A percentile compares a stretch with the other conserved stretches of the same genome.
Evolutionary conservation across 2,113 vertebrate genomes (phyloP).

Genomic region (Accipiter virgatus): DNA sequence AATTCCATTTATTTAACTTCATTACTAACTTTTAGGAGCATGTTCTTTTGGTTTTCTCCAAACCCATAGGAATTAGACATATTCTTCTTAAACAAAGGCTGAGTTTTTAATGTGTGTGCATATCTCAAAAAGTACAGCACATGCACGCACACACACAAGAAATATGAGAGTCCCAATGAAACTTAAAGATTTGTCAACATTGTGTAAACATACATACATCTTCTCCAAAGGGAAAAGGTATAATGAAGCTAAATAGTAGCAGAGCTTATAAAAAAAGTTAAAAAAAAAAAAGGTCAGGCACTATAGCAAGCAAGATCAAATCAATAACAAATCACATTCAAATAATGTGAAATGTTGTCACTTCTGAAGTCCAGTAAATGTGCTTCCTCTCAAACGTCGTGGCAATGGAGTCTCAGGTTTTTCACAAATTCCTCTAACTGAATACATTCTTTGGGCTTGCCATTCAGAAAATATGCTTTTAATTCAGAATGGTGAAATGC

Average conservation of each 20-base stretch:
- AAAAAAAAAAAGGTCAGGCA: not conserved
- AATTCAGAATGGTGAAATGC: not conserved
- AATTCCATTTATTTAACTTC: not conserved
- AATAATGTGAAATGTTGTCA: not conserved
- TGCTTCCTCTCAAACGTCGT: not conserved
- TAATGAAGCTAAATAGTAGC: not conserved
- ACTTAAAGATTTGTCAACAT: not conserved
- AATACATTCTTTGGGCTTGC: not conserved
- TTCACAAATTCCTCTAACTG: not conserved
- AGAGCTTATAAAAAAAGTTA: not conserved
- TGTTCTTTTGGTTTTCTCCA: not conserved
- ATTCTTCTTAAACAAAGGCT: not conserved
- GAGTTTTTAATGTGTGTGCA: not conserved
- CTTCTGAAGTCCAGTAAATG: not conserved
- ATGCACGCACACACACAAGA: fast-evolving
- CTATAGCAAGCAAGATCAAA: not conserved
- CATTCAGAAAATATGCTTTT: not conserved
- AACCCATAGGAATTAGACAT: not conserved
- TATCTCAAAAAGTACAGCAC: not conserved
- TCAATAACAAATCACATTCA: not conserved
- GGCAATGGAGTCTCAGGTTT: not conserved
- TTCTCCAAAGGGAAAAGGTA: not conserved
- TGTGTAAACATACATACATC: not conserved
- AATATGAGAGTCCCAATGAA: not conserved
- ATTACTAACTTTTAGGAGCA: not conserved